Evolutionary conservation across 1,140 invertebrate genomes (phyloP), one percentile per base, ranked within the genome.

Genomic region (Eriosoma lanigerum): DNA sequence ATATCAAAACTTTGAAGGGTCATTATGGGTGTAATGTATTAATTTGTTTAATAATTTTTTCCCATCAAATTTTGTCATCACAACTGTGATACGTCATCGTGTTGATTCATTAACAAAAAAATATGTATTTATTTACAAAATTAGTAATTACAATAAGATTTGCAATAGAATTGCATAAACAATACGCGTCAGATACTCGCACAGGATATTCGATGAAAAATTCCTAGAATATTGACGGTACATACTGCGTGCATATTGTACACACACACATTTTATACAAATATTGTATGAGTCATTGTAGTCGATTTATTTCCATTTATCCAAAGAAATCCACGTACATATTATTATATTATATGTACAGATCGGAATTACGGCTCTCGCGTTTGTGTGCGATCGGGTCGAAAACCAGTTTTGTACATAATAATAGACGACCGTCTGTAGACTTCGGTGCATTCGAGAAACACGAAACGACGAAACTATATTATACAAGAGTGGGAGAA

Each of bases 351-450:
- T 54, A 56, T 19, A 38, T 13, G 19, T 66, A 26, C 38, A 29
- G n/a, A 38, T 21, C 76, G 54, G 10, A 26, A 13, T 15, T 48
- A 12, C 50, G 46, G 26, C 13, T 17, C 13, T 48, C 50, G 52
- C 21, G 72, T 75, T 29, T 21, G 48, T 13, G 70, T 26, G 70
- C 70, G 48, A 38, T 56, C 52, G 2, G 73, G 73, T 60, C 54
- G 54, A 58, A 76, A 76, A 76, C 73, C 73, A 76, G 73, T 76
- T 76, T 76, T 46, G 54, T 44, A 46, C n/a, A 60, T 44, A 46
- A 58, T 60, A 58, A 58, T 58, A 44, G n/a, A 24, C 54, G 21
- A 44, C 56, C 32, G 54, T 58, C 73, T 60, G 38, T 60, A 54
- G 38, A 76, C 73, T 56, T 46, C 17, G 29, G 70, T 26, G 66